Evolutionary conservation across 92 coral and sea anemone species (phyloP).

Genomic region (Phenganax stokvisi): DNA sequence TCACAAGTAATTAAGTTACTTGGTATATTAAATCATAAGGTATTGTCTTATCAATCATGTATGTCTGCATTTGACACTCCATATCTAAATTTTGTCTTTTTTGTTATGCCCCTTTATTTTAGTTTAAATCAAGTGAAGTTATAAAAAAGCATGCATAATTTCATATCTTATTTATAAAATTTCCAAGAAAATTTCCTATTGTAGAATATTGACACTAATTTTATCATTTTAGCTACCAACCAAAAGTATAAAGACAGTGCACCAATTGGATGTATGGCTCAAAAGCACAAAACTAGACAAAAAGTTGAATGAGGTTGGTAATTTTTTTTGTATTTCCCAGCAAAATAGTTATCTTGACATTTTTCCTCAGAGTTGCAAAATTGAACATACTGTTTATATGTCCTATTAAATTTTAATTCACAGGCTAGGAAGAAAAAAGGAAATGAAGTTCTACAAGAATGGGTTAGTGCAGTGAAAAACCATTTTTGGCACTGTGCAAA

Average conservation of each 20-base stretch:
- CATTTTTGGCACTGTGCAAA: neutral
- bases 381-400: too few relatives aligned
- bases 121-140: too few relatives aligned
- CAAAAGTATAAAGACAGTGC: slow-evolving; percentile 26
- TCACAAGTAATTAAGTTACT: slow-evolving; percentile 24
- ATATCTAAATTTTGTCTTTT: too few relatives aligned
- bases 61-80: too few relatives aligned
- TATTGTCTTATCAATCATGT: too few relatives aligned
- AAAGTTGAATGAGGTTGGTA: neutral
- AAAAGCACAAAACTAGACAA: slow-evolving; percentile 29
- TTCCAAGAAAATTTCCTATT: neutral
- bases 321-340: too few relatives aligned
- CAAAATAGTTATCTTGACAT: too few relatives aligned
- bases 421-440: too few relatives aligned
- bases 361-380: too few relatives aligned
- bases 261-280: slow-evolving; percentile 38
- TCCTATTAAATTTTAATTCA: too few relatives aligned
- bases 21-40: neutral
- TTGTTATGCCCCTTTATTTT: too few relatives aligned
- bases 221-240: slow-evolving; percentile 26
- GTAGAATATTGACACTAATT: neutral
- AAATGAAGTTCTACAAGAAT: neutral
- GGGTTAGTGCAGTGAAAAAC: neutral
- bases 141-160: neutral
- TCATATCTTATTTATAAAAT: neutral